Evolutionary conservation across 2,113 vertebrate species (phyloP), one percentile per base, ranked within the genome.

Genomic region (Apeltes quadracus): DNA sequence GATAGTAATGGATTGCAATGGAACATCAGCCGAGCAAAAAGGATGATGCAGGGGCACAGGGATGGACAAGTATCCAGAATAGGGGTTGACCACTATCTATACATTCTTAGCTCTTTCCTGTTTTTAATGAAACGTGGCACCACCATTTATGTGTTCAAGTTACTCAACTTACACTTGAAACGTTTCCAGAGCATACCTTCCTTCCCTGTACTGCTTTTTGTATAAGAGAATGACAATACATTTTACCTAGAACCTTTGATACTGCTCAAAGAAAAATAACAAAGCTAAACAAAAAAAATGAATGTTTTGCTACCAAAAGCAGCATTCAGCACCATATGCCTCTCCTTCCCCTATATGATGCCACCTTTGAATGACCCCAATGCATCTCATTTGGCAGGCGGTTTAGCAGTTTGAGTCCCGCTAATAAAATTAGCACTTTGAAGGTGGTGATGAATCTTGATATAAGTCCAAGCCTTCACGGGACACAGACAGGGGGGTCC

Each of bases 391-490:
- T 74, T 56, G 72, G 51, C 54, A 8, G 2, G 48, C 25, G 20
- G 6, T 75, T 79, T 64, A 76, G 32, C 76, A 76, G 84, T 80
- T 74, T 55, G 25, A 79, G 43, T 44, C 27, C 57, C 18, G 65
- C 38, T 64, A 68, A 69, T 79, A 79, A 75, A 77, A 70, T 36
- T 5, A 51, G 29, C 41, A 66, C 46, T 78, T 41, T 63, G 3
- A 78, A 34, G 54, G 66, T 53, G n/a, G 25, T 7, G 20, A 56
- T 82, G 61, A 61, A 61, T 74, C 53, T 6, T 66, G 32, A 72
- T 23, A 69, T 43, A 7, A 70, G 18, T 46, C 77, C 51, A 70
- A 77, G 13, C 25, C 18, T 70, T 50, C n/a, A 48, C 36, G 44
- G 3, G 58, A 59, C n/a, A 50, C 27, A 34, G 20, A 61, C 18